Evolutionary conservation across 2,888 invertebrate species (phyloP), one percentile per base, ranked within the genome.

Genomic region (Prosapia bicincta): DNA sequence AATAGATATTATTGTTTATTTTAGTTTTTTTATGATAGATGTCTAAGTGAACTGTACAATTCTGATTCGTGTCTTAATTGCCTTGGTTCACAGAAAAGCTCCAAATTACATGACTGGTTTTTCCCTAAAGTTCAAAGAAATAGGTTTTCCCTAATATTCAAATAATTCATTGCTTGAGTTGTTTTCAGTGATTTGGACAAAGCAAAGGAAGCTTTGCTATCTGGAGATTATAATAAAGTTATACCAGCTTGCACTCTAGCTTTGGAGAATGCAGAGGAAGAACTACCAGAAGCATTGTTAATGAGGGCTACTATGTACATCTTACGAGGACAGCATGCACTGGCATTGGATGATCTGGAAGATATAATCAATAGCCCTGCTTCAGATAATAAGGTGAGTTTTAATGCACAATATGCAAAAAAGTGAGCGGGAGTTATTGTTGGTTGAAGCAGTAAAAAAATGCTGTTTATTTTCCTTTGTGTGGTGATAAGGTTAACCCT

Each of bases 221-320:
- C 89, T 1, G 90, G 92, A 82, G 88, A 91, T 38, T 97, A 91
- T 85, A 93, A 94, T 26, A 89, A 92, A 74, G 88, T 97, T 79
- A 91, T 96, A 79, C 86, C 90, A 65, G 90, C 92, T 24, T 97
- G 96, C 83, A 91, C 91, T 26, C 91, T 94, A 82, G 89, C 86
- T 0, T 87, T 87, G 76, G 88, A 88, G 81, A 85, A 88, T 10
- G 88, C 91, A 82, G 88, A 89, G 30, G 76, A 74, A 9, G 74
- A 77, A 15, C 67, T 76, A 3, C 71, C 76, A 23, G 78, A 78
- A 43, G 92, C 96, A 0, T 84, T 92, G 78, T 87, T 96, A n/a
- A 85, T 97, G 79, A 88, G 96, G 76, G 95, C 93, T 43, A 95
- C 97, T 24, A 94, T 97, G 85, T 90, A 93, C 83, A 87, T 95